phyloP scores from a whole-genome alignment of 2,888 invertebrate species.

The Platycnemis pennipes region DNA sequence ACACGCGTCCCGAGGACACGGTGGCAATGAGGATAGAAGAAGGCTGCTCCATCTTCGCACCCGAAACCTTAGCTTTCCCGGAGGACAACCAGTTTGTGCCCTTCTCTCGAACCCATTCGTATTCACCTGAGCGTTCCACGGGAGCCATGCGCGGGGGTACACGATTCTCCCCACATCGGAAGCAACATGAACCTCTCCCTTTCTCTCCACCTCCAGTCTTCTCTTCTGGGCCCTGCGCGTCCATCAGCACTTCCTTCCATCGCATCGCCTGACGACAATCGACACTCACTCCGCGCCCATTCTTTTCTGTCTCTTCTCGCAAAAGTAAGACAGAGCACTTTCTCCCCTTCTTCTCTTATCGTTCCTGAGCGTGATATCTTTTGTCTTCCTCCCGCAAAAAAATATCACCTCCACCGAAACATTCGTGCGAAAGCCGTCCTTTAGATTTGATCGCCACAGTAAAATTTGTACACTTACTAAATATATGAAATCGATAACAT shows the following conservation, averaged over 20 bases:
- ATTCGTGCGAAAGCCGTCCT: too few relatives aligned
- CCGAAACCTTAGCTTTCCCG: background rate
- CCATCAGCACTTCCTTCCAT: background rate
- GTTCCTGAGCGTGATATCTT: too few relatives aligned
- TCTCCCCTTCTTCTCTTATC: too few relatives aligned
- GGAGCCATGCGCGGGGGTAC: background rate
- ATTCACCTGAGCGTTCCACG: background rate
- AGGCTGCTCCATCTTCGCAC: background rate
- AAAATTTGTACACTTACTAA: too few relatives aligned
- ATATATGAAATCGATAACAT: too few relatives aligned
- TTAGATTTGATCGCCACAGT: too few relatives aligned
- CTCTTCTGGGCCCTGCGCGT: background rate
- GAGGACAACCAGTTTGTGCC: background rate
- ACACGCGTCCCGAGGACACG: background rate
- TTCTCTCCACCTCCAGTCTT: too few relatives aligned
- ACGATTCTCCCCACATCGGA: background rate
- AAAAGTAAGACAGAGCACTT: too few relatives aligned
- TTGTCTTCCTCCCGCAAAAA: too few relatives aligned
- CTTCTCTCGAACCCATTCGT: background rate
- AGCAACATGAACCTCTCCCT: too few relatives aligned
- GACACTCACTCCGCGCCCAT: background rate
- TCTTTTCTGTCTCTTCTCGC: too few relatives aligned
- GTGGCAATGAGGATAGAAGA: background rate
- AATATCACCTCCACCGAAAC: too few relatives aligned
- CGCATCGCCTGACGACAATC: background rate